Percentiles rank a stretch among this genome's conserved stretches.
Conservation (phyloP, 2,113 vertebrate genomes). For the Ageneiosus marmoratus region DNA sequence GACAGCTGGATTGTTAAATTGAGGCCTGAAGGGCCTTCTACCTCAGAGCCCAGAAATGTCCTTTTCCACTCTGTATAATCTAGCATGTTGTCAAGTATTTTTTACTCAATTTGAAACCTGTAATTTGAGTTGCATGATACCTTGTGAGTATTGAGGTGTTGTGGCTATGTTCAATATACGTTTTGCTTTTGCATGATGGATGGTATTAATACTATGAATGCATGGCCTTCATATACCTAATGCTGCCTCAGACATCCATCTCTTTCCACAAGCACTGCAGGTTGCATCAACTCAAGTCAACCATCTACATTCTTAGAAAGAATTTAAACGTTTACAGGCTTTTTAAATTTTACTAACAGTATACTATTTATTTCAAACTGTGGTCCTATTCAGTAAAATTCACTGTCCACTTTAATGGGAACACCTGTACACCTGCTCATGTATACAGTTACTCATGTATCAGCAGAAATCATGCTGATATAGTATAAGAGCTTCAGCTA, state of each 20-base stretch:
- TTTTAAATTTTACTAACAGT: neutral
- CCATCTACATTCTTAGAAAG: neutral
- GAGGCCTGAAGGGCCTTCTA: neutral
- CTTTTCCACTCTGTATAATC: neutral
- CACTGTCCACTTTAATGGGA: neutral
- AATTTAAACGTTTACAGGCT: neutral
- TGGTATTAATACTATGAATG: slow-evolving; percentile 58
- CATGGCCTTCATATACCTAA: slow-evolving; percentile 50
- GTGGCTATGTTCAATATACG: neutral
- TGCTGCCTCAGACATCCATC: neutral
- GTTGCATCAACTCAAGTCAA: slow-evolving; percentile 9
- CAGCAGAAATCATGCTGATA: neutral
- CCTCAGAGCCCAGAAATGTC: neutral
- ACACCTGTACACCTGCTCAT: neutral
- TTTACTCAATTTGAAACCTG: neutral
- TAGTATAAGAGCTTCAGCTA: neutral
- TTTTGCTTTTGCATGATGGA: slow-evolving; percentile 38
- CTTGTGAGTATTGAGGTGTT: neutral
- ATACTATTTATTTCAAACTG: neutral
- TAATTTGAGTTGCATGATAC: slow-evolving; percentile 22
- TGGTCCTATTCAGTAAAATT: neutral
- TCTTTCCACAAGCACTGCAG: neutral
- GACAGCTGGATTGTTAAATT: neutral
- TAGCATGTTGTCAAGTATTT: neutral
- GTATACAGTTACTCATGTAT: neutral